phyloP scores from a whole-genome alignment of 30 jellyfish, hydroid and myxozoan genomes.

The Hydra vulgaris region DNA sequence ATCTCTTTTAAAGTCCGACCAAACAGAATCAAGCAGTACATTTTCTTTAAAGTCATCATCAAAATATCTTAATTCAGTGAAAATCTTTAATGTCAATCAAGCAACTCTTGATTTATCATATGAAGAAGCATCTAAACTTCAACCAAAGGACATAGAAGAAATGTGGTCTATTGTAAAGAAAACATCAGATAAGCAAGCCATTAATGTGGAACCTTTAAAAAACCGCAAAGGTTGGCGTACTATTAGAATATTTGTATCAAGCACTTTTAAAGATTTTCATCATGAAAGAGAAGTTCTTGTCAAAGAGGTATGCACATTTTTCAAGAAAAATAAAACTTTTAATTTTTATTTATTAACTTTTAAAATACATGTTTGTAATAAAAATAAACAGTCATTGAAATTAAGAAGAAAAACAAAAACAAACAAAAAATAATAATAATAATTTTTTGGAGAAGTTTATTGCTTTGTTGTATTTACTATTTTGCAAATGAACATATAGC shows the following conservation, averaged over 20 bases:
- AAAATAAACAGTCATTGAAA: neutral
- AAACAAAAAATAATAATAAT: no score
- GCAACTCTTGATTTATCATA: conserved; percentile 1
- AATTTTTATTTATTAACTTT: neutral
- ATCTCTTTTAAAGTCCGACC: neutral
- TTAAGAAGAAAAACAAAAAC: no score
- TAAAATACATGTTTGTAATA: neutral
- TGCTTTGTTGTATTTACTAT: no score
- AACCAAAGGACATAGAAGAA: conserved; percentile 56
- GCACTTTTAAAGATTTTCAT: conserved; percentile 95
- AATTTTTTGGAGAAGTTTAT: no score
- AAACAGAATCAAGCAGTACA: neutral
- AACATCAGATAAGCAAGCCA: conserved; percentile 64
- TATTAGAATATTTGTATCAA: conserved; percentile 85
- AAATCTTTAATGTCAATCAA: neutral
- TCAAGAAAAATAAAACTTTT: no score
- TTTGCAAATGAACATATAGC: no score
- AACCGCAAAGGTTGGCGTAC: conserved; percentile 99
- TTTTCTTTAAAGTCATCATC: neutral
- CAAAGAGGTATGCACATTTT: conserved; percentile 74
- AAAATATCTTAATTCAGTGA: neutral
- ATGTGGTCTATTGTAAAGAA: conserved; percentile 98
- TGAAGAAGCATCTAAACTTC: conserved; percentile 30
- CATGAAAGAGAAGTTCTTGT: conserved; percentile 96
- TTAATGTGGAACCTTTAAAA: conserved; percentile 76